Conservation (phyloP, 2,113 vertebrate genomes). For the Apistogramma diplotaenia region DNA sequence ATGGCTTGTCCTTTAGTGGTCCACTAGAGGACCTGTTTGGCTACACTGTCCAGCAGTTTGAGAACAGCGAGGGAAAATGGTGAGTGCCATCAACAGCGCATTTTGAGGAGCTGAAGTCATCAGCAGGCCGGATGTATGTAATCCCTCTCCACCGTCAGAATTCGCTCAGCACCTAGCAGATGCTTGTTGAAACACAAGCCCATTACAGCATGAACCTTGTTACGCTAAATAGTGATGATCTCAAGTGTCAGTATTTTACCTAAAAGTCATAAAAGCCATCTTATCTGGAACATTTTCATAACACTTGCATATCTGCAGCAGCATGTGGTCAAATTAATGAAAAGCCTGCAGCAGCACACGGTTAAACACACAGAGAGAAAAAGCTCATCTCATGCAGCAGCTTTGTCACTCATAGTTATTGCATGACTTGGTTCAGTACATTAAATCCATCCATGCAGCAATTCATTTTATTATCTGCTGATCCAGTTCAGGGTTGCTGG, state of each 20-base stretch:
- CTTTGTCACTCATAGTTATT: neutral
- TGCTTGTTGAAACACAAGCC: neutral
- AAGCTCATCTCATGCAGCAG: neutral
- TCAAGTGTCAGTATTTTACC: neutral
- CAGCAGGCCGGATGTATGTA: neutral
- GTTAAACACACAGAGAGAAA: neutral
- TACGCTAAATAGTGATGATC: neutral
- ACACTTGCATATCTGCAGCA: neutral
- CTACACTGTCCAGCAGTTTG: constrained; percentile 95
- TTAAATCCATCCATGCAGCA: too few species aligned
- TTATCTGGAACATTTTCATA: neutral
- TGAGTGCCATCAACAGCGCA: constrained; percentile 65
- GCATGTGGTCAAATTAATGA: neutral
- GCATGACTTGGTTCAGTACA: too few species aligned
- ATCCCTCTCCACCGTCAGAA: neutral
- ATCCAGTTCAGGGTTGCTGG: too few species aligned
- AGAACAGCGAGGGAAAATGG: constrained; percentile 98
- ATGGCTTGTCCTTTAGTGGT: constrained; percentile 87
- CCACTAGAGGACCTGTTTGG: constrained; percentile 95
- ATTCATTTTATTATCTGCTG: too few species aligned
- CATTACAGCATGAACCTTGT: neutral
- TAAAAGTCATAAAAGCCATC: neutral
- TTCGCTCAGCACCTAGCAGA: neutral
- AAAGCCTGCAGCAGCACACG: neutral
- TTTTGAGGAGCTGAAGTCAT: neutral